A percentile compares a stretch with the other conserved stretches of the same genome.
Evolutionary conservation across 2,113 vertebrate species (phyloP).

Genomic region (Hippocampus comes): DNA sequence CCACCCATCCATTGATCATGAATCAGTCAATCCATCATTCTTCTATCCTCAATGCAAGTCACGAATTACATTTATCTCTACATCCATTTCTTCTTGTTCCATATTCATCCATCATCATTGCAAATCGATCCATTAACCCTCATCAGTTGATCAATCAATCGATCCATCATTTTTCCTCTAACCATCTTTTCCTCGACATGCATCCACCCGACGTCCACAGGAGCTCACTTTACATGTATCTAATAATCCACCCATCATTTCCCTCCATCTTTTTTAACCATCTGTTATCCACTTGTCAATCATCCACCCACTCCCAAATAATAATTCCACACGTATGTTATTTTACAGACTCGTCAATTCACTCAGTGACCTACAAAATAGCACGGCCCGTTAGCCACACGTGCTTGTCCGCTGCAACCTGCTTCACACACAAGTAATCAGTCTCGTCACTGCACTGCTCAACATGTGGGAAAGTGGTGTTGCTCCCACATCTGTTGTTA

Average conservation of each 20-base stretch:
- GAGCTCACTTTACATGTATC: too few species aligned
- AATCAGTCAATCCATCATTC: neutral
- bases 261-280: too few species aligned
- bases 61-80: too few species aligned
- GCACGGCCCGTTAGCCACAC: neutral
- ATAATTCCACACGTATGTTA: neutral
- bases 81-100: too few species aligned
- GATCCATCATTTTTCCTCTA: neutral
- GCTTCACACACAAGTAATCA: neutral
- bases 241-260: too few species aligned
- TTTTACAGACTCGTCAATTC: neutral
- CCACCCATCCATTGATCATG: neutral
- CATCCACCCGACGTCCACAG: too few species aligned
- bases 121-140: neutral
- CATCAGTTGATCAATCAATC: neutral
- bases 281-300: neutral
- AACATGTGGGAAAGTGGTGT: neutral
- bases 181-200: too few species aligned
- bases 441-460: neutral
- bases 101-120: neutral
- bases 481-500: neutral
- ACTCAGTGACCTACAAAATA: neutral
- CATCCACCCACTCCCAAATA: neutral
- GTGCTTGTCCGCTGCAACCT: neutral
- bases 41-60: too few species aligned